Percentiles rank a stretch among this genome's conserved stretches.
Evolutionary conservation across 2,113 vertebrate genomes (phyloP).

Genomic region (Anseranas semipalmata): DNA sequence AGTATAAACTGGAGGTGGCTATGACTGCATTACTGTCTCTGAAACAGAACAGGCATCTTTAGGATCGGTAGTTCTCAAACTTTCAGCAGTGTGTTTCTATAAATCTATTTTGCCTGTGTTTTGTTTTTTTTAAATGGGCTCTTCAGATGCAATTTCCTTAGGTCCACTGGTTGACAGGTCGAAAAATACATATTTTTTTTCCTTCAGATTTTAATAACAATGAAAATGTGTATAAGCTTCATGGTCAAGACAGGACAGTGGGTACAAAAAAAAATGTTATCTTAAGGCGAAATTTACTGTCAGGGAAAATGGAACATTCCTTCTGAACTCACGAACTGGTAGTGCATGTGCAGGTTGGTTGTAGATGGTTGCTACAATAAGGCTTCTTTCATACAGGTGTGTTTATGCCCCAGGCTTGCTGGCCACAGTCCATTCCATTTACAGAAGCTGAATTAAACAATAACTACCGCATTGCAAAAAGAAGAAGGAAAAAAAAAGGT

Average conservation of each 20-base stretch:
- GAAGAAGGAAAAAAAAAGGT: slow-evolving; percentile 73
- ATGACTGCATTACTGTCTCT: background rate
- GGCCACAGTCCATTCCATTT: slow-evolving; percentile 97
- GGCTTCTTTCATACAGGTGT: slow-evolving; percentile 98
- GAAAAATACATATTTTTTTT: slow-evolving; percentile 48
- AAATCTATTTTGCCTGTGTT: slow-evolving; percentile 57
- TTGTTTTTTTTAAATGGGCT: slow-evolving; percentile 11
- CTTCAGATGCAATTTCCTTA: slow-evolving; percentile 29
- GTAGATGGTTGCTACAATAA: slow-evolving; percentile 90
- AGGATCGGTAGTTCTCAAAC: slow-evolving; percentile 20
- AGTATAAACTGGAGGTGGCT: background rate
- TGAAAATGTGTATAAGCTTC: slow-evolving; percentile 73
- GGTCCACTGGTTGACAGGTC: slow-evolving; percentile 49
- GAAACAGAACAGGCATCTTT: slow-evolving; percentile 1
- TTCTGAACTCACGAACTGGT: slow-evolving; percentile 80
- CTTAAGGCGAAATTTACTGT: slow-evolving; percentile 84
- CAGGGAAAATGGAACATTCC: slow-evolving; percentile 77
- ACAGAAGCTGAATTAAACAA: slow-evolving; percentile 98
- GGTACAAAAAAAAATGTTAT: slow-evolving; percentile 79
- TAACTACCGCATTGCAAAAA: slow-evolving; percentile 95
- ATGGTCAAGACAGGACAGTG: slow-evolving; percentile 76
- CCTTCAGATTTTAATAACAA: slow-evolving; percentile 73
- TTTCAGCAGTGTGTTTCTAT: slow-evolving; percentile 36
- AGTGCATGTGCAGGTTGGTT: slow-evolving; percentile 87
- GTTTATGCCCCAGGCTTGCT: slow-evolving; percentile 98